Base-by-base conservation (phyloP, 2,888 invertebrate genomes). In the Tetropium fuscum region DNA sequence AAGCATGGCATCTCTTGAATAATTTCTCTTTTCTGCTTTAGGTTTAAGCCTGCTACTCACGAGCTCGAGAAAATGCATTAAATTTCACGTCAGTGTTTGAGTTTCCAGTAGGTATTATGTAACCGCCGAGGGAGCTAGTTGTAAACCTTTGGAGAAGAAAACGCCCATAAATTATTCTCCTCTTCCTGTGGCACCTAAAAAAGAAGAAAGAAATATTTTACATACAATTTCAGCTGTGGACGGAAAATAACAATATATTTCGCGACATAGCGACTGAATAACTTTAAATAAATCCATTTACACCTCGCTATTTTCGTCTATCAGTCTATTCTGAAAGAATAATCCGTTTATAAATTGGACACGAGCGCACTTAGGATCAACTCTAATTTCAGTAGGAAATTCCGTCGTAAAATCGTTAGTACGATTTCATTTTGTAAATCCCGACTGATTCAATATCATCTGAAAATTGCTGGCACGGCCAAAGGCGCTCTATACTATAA, bases 151-250 rank as follows among this genome's bases (percentile, higher is more conserved):
- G 48, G 41, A 20, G 27, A 36, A 20, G 32, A 32, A 22, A 41
- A 41, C 56, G 20, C 15, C 47, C 32, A 48, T 56, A 56, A 56
- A 56, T 56, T 41, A 51, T 25, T 3, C 19, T 22, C 27, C 41
- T 40, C 32, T 30, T 30, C 16, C 3, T 10, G 22, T 34, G 40
- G 38, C 20, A 47, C 56, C 48, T 47, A 34, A 20, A 48, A 56
- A 30, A 54, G 25, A 27, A 55, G 47, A 27, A 55, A 20, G 15
- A 34, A 48, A 6, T 36, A 19, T 36, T 11, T 32, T 18, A 47
- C 16, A 16, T 44, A 10, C n/a, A 13, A 38, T 38, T 48, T 16
- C 20, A 11, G 8, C 36, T 20, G 1, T 8, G 11, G n/a, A 19
- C 16, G 10, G 30, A n/a, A 22, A 15, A 36, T 22, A 48, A 48